phyloP scores from a whole-genome alignment of 2,888 invertebrate species.

The Dryobota labecula region DNA sequence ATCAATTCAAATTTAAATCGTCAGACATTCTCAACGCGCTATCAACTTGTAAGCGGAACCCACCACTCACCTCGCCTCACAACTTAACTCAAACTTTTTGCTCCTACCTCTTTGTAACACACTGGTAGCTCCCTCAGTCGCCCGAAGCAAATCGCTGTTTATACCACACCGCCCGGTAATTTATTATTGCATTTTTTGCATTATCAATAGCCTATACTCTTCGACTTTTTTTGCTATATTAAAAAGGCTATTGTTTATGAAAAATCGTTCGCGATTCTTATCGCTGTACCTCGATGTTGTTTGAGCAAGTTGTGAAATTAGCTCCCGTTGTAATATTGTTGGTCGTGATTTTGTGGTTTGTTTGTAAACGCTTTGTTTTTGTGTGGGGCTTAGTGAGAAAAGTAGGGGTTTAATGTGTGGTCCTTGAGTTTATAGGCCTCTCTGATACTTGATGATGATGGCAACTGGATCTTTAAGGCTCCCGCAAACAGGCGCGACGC shows the following conservation, averaged over 20 bases:
- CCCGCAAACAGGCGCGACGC: no score
- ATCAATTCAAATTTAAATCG: neutral
- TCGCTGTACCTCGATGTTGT: slow-evolving; percentile 76
- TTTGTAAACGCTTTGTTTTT: slow-evolving; percentile 43
- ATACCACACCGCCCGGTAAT: slow-evolving; percentile 88
- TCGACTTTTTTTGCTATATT: slow-evolving; percentile 87
- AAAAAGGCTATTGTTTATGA: slow-evolving; percentile 90
- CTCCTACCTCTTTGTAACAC: slow-evolving; percentile 73
- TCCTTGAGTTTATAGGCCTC: neutral
- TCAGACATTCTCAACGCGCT: neutral
- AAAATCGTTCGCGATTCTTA: slow-evolving; percentile 87
- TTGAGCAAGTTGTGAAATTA: slow-evolving; percentile 65
- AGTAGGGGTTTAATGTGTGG: slow-evolving; percentile 22
- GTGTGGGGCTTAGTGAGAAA: slow-evolving; percentile 13
- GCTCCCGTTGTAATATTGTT: slow-evolving; percentile 58
- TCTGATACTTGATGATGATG: neutral
- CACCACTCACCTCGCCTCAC: neutral
- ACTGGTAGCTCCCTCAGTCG: slow-evolving; percentile 88
- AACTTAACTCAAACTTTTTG: slow-evolving; percentile 66
- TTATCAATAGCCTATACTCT: slow-evolving; percentile 89
- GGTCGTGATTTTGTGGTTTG: slow-evolving; percentile 43
- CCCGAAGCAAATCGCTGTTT: slow-evolving; percentile 89
- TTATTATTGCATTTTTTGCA: slow-evolving; percentile 90
- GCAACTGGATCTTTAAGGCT: neutral
- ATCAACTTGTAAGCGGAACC: slow-evolving; percentile 49